Evolutionary conservation across 2,888 invertebrate species (phyloP).

Genomic region (Drosophila seclusa): DNA sequence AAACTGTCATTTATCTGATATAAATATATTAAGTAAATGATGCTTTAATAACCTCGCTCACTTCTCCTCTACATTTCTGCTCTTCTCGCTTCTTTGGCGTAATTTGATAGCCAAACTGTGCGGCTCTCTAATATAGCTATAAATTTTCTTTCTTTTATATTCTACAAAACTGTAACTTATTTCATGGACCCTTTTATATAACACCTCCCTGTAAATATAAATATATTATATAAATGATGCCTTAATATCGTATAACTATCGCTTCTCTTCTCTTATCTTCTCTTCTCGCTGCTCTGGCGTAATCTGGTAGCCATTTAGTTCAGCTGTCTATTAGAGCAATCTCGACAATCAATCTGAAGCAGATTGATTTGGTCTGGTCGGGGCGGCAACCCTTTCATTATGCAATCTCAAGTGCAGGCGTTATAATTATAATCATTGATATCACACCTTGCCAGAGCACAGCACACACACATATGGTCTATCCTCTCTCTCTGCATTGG

Average conservation of each 20-base stretch:
- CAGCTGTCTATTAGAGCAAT: conserved; percentile 26
- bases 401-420: conserved; percentile 49
- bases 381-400: conserved; percentile 63
- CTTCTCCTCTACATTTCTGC: neutral
- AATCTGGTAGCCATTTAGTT: conserved; percentile 21
- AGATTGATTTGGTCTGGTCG: conserved; percentile 53
- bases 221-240: neutral
- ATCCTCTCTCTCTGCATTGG: neutral
- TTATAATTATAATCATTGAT: conserved; percentile 74
- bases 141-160: neutral
- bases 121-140: neutral
- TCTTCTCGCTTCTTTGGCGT: neutral
- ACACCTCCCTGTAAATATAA: conserved; percentile 5
- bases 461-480: neutral
- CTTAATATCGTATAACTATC: neutral
- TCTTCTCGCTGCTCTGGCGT: conserved; percentile 12
- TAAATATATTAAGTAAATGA: no score
- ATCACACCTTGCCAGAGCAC: conserved; percentile 57
- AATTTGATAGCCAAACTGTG: neutral
- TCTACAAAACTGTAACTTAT: neutral
- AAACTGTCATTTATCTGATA: no score
- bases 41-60: no score
- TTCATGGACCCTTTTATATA: neutral
- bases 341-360: conserved; percentile 48
- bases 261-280: neutral